Conservation (phyloP, 2,888 invertebrate genomes). For the Torymus tubicola region DNA sequence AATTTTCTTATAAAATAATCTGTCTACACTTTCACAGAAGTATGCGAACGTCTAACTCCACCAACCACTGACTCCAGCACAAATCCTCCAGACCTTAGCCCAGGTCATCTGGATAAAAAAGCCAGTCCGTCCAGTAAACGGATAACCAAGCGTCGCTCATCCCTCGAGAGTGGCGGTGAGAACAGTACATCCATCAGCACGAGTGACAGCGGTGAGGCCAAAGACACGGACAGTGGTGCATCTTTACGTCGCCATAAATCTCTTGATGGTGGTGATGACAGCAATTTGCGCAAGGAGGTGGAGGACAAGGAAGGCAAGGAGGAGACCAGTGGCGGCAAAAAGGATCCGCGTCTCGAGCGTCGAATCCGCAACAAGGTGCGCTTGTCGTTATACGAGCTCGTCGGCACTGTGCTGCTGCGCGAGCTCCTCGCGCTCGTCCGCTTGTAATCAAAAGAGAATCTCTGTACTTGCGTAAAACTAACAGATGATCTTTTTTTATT, state of each 20-base stretch:
- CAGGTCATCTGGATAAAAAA: slow-evolving; percentile 31
- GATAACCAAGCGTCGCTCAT: slow-evolving; percentile 71
- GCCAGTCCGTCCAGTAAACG: slow-evolving; percentile 45
- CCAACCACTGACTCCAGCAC: no score
- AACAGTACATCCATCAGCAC: slow-evolving; percentile 60
- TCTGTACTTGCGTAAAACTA: no score
- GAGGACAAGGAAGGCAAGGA: slow-evolving; percentile 79
- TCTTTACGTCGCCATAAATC: slow-evolving; percentile 79
- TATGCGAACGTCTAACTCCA: slow-evolving; percentile 22
- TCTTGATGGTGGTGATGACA: slow-evolving; percentile 79
- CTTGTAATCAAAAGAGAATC: no score
- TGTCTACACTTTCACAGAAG: slow-evolving; percentile 24
- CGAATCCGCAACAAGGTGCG: slow-evolving; percentile 83
- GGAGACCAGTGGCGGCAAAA: slow-evolving; percentile 68
- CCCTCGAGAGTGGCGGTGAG: slow-evolving; percentile 73
- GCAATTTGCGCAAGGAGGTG: slow-evolving; percentile 78
- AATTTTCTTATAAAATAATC: not conserved
- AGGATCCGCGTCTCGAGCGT: slow-evolving; percentile 80
- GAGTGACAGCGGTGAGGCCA: slow-evolving; percentile 64
- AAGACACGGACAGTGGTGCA: slow-evolving; percentile 71
- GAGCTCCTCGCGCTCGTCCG: no score
- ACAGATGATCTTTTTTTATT: no score
- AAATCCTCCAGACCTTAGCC: no score
- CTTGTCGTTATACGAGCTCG: no score
- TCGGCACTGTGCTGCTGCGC: no score